Conservation (phyloP, 2,113 vertebrate species). For the Neolamprologus ventralis region DNA sequence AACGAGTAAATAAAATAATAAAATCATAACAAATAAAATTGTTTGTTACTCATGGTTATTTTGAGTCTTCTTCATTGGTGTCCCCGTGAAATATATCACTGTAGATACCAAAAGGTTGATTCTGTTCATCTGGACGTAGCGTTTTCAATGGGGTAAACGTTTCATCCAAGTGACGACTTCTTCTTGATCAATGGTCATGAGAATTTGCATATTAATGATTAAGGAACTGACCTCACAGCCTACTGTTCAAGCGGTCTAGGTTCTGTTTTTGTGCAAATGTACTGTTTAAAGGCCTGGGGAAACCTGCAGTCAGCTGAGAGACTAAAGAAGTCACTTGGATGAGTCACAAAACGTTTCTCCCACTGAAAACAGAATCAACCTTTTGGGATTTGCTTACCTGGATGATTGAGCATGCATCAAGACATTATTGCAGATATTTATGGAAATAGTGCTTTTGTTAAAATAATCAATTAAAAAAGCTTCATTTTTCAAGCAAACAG, state of each 20-base stretch:
- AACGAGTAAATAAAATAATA: rapidly evolving
- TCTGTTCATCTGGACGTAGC: background rate
- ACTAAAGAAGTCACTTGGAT: background rate
- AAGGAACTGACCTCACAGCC: background rate
- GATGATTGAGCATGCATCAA: background rate
- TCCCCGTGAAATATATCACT: background rate
- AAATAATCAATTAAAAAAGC: background rate
- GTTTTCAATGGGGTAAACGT: background rate
- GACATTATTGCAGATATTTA: background rate
- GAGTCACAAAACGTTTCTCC: background rate
- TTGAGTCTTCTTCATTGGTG: background rate
- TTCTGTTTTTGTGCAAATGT: background rate
- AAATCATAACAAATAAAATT: background rate
- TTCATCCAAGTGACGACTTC: background rate
- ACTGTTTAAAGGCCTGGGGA: background rate
- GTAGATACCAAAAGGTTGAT: background rate
- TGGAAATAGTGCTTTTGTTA: background rate
- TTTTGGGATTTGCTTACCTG: background rate
- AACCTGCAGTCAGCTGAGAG: background rate
- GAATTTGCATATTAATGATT: background rate
- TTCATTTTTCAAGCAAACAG: background rate
- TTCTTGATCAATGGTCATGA: background rate
- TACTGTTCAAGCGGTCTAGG: background rate
- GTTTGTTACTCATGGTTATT: background rate
- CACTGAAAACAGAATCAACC: background rate